A percentile compares a stretch with the other conserved stretches of the same genome.
These are phyloP conservation scores for Myrmophylax atrothorax DNA, from an alignment of 2,113 vertebrate genomes.

Conservation along the genomic window DNA sequence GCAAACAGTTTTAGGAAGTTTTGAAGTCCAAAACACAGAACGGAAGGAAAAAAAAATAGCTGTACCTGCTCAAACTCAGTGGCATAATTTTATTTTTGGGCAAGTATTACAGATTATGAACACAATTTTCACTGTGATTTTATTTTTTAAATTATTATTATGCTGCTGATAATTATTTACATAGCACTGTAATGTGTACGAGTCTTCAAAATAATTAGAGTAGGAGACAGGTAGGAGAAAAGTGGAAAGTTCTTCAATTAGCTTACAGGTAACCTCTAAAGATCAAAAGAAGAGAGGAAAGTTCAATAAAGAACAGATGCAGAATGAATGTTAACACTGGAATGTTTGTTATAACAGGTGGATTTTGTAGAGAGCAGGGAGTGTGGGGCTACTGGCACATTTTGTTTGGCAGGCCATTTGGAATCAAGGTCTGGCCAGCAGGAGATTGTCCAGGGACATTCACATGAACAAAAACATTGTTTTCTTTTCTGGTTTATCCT, in stretches of 20 bases:
- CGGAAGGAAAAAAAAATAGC: not conserved
- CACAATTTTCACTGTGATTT: not conserved
- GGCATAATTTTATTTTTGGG: not conserved
- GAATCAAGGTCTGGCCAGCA: not conserved
- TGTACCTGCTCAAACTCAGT: not conserved
- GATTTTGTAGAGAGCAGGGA: slow-evolving; percentile 14
- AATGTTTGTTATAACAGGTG: not conserved
- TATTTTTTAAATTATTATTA: not conserved
- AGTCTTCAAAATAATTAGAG: not conserved
- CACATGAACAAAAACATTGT: not conserved
- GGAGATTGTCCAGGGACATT: not conserved
- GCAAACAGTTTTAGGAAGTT: not conserved
- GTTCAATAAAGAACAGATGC: not conserved
- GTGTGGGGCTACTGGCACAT: not conserved
- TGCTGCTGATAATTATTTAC: not conserved
- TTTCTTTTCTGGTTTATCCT: not conserved
- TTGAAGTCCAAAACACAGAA: not conserved
- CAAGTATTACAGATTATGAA: not conserved
- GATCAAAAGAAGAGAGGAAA: not conserved
- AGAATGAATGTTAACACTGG: not conserved
- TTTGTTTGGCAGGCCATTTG: not conserved
- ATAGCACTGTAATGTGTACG: not conserved
- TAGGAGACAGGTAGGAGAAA: not conserved
- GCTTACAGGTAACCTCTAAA: not conserved
- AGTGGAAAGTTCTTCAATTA: not conserved